phyloP scores from a whole-genome alignment of 2,113 vertebrate species.

The Psittacara wagleri region DNA sequence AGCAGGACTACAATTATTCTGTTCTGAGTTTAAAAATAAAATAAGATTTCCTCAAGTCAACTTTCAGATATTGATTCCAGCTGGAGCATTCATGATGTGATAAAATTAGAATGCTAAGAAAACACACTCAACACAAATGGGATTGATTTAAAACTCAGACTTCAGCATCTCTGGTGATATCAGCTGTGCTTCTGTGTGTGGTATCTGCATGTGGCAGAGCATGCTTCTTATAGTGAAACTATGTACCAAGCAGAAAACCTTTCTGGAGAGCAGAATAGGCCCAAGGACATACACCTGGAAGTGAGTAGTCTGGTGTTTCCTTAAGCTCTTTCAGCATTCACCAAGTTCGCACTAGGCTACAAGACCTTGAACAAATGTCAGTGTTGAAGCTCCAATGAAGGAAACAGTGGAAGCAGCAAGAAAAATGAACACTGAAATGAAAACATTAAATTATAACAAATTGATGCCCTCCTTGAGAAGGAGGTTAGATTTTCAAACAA shows the following conservation, averaged over 20 bases:
- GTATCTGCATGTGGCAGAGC: background rate
- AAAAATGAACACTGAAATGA: background rate
- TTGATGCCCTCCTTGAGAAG: background rate
- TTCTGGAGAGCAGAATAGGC: background rate
- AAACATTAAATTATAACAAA: background rate
- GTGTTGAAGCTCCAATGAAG: background rate
- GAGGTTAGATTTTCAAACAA: background rate
- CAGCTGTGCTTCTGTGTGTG: constrained; percentile 11
- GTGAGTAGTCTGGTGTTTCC: background rate
- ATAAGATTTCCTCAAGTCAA: constrained; percentile 57
- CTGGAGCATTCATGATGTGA: constrained; percentile 47
- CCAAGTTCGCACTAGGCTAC: background rate
- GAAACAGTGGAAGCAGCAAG: background rate
- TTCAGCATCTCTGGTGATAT: constrained; percentile 32
- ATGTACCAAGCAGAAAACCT: background rate
- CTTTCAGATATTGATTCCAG: constrained; percentile 62
- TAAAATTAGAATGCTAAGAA: constrained; percentile 72
- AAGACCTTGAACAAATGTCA: background rate
- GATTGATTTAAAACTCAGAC: constrained; percentile 68
- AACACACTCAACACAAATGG: constrained; percentile 45
- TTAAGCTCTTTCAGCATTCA: background rate
- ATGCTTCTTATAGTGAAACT: background rate
- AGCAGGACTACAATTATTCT: constrained; percentile 22
- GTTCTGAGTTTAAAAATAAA: constrained; percentile 60
- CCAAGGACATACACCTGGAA: background rate